Percentiles rank a stretch among this genome's conserved stretches.
Conservation (phyloP, 1,140 invertebrate species). For the Conus ventricosus region DNA sequence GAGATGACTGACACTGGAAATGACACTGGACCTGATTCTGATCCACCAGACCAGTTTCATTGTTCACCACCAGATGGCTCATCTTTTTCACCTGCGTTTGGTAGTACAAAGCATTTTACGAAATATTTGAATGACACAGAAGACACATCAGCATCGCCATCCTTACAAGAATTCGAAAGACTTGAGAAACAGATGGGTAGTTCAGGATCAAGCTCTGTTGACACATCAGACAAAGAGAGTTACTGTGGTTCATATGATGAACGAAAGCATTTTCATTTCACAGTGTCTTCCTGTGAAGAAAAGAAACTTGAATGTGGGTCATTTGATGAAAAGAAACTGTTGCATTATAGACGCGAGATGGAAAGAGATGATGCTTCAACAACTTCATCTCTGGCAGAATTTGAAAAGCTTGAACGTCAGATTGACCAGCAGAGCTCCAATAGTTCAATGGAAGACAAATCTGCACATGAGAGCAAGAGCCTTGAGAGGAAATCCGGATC, state of each 20-base stretch:
- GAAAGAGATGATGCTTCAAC: conserved; percentile 94
- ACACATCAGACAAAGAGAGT: conserved; percentile 58
- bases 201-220: conserved; percentile 66
- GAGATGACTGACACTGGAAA: conserved; percentile 68
- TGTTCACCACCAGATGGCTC: conserved; percentile 17
- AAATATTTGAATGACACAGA: conserved; percentile 74
- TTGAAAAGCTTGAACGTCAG: conserved; percentile 91
- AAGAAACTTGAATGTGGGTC: conserved; percentile 31
- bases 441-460: conserved; percentile 66
- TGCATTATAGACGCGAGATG: conserved; percentile 75
- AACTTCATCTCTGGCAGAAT: conserved; percentile 94
- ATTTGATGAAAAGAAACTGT: conserved; percentile 37
- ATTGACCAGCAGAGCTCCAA: conserved; percentile 81
- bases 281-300: conserved; percentile 24
- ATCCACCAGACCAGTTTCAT: conserved; percentile 31
- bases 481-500: conserved; percentile 48
- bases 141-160: conserved; percentile 75
- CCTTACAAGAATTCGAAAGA: conserved; percentile 75
- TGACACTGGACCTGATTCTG: conserved; percentile 51
- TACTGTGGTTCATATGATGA: conserved; percentile 57
- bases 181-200: conserved; percentile 72
- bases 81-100: conserved; percentile 56
- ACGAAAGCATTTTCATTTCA: conserved; percentile 49
- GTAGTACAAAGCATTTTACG: conserved; percentile 42
- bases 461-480: conserved; percentile 59